Conservation (phyloP, 2,113 vertebrate species). For the Apodemus speciosus region DNA sequence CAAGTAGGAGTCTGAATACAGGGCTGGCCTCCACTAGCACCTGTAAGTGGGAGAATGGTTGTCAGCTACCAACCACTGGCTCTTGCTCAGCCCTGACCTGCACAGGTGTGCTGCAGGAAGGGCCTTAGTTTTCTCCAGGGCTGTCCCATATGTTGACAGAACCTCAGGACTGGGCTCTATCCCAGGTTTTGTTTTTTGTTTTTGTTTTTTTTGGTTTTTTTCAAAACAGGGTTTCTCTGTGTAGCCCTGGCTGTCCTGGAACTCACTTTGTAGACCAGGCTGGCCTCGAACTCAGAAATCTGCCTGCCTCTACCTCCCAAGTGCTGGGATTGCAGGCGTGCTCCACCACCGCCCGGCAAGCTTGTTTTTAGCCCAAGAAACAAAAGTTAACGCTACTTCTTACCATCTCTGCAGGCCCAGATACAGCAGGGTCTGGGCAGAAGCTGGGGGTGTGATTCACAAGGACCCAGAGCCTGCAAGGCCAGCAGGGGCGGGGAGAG, state of each 20-base stretch:
- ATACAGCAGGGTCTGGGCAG: not conserved
- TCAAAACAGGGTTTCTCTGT: too few species aligned
- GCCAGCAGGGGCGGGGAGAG: not conserved
- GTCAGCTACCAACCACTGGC: too few species aligned
- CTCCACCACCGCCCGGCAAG: too few species aligned
- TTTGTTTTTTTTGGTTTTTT: too few species aligned
- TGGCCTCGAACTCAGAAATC: too few species aligned
- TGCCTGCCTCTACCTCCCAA: too few species aligned
- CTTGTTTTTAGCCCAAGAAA: slow-evolving; percentile 3
- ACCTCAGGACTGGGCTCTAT: not conserved
- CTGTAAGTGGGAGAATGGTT: not conserved
- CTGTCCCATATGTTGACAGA: not conserved
- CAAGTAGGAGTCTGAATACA: not conserved
- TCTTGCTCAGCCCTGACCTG: not conserved
- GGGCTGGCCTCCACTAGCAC: not conserved
- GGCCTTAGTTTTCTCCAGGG: not conserved
- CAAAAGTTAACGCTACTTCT: not conserved
- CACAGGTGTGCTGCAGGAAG: not conserved
- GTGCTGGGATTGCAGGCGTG: too few species aligned
- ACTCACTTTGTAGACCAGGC: too few species aligned
- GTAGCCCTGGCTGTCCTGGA: too few species aligned
- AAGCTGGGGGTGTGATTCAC: not conserved
- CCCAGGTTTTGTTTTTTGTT: not conserved
- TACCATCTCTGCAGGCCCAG: not conserved
- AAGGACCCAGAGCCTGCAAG: not conserved